Base-by-base conservation (phyloP, 1,140 invertebrate genomes). In the Drosophila equinoxialis region DNA sequence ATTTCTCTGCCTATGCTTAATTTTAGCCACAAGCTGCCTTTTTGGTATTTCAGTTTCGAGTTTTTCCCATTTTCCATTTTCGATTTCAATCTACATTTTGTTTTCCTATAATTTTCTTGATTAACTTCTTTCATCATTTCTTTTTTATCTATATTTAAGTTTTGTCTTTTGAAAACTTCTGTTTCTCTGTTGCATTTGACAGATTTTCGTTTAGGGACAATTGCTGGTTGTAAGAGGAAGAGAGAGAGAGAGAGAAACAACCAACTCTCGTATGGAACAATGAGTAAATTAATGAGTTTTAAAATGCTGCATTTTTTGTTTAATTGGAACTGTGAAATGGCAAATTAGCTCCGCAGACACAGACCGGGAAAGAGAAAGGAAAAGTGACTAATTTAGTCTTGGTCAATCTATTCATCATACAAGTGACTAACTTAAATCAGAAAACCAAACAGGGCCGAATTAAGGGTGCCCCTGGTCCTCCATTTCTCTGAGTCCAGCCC, bases 221-320 rank as follows among this genome's bases (percentile, higher is more conserved):
- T 23, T 23, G 14, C 33, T 30, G 26, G 7, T 1, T 0, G 6
- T 1, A 57, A 6, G 41, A 30, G 37, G 23, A 37, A 30, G 20
- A 37, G 20, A 23, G 17, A 23, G 6, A 10, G 2, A 68, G 30
- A 23, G 17, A 23, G 6, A 10, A 1, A 68, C 0, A 17, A 76
- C 58, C 74, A 76, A 69, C 69, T 69, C 51, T 51, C 3, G 20
- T 10, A 8, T 72, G 68, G 30, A 75, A 76, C 74, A 76, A 76
- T 76, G 42, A 54, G 64, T 59, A 41, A 42, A 48, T 37, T 61
- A 77, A 77, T 77, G 73, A 65, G 66, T 70, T 77, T 77, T 77
- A 61, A 77, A 77, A 77, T 39, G 74, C 42, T 39, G 45, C 58
- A 37, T 61, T 77, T 11, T 51, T 77, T 8, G 23, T 57, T 75